Conservation (phyloP, 2,113 vertebrate genomes). For the Myotis lucifugus region DNA sequence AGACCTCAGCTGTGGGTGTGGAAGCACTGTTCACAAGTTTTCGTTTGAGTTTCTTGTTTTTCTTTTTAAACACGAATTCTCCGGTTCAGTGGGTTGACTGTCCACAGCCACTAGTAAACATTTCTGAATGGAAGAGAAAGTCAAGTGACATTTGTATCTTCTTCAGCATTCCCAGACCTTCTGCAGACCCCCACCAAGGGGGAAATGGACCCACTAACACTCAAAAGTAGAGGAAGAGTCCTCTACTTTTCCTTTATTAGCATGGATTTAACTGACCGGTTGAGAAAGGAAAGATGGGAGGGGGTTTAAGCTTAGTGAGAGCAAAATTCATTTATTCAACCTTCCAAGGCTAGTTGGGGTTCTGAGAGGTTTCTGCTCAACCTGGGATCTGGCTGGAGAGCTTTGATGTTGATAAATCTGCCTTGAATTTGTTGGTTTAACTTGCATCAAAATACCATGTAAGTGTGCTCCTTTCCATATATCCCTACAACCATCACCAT, state of each 20-base stretch:
- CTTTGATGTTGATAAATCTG: slow-evolving; percentile 15
- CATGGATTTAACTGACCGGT: neutral
- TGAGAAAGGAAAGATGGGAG: slow-evolving; percentile 24
- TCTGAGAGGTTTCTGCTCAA: slow-evolving; percentile 36
- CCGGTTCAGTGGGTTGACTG: slow-evolving; percentile 33
- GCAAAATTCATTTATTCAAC: slow-evolving; percentile 29
- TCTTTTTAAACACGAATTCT: slow-evolving; percentile 51
- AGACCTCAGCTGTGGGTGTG: slow-evolving; percentile 69
- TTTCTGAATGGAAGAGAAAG: slow-evolving; percentile 59
- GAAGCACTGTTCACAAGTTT: slow-evolving; percentile 36
- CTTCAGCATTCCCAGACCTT: slow-evolving; percentile 35
- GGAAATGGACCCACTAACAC: slow-evolving; percentile 33
- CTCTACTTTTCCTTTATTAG: no score
- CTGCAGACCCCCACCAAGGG: slow-evolving; percentile 48
- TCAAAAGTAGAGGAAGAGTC: neutral
- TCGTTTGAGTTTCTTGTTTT: neutral
- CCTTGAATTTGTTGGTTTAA: slow-evolving; percentile 19
- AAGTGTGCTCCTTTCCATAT: neutral
- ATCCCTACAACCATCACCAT: neutral
- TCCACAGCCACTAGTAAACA: slow-evolving; percentile 5
- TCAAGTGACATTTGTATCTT: slow-evolving; percentile 36
- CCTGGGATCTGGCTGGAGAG: slow-evolving; percentile 47
- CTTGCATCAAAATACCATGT: neutral
- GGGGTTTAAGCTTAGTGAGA: slow-evolving; percentile 43
- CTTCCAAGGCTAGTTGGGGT: neutral